These are phyloP conservation scores for Drosophila tropicalis DNA, from an alignment of 1,140 invertebrate genomes.

Conservation along the genomic window DNA sequence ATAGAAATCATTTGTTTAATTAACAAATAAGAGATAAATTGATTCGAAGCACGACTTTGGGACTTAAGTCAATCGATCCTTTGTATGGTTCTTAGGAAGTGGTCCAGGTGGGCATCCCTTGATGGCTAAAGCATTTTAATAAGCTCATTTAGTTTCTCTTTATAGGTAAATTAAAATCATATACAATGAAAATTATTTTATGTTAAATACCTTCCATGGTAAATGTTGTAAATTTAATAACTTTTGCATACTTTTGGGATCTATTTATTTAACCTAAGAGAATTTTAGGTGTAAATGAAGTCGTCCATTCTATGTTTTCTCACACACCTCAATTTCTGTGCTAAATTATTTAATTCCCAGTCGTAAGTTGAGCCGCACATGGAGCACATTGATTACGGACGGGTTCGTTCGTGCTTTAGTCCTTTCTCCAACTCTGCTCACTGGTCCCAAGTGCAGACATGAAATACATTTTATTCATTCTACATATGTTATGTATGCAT, in stretches of 20 bases:
- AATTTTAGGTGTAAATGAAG: background rate
- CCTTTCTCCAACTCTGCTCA: background rate
- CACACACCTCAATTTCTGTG: background rate
- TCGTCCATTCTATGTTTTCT: background rate
- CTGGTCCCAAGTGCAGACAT: slow-evolving; percentile 30
- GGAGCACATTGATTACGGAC: slow-evolving; percentile 49
- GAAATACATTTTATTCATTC: background rate
- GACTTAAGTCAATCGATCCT: no score
- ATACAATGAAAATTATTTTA: background rate
- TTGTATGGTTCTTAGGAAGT: no score
- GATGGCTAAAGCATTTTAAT: no score
- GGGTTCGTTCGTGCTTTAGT: slow-evolving; percentile 13
- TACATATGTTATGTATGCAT: slow-evolving; percentile 1
- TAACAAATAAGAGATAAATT: no score
- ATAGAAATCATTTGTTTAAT: no score
- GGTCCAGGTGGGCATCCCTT: no score
- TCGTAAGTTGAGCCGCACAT: slow-evolving; percentile 34
- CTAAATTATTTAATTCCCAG: slow-evolving; percentile 57
- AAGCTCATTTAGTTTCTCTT: no score
- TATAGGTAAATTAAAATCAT: no score
- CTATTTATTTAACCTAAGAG: background rate
- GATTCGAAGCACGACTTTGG: no score
- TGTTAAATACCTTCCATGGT: background rate
- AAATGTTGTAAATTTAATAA: background rate
- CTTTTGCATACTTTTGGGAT: slow-evolving; percentile 1